Conservation (phyloP, 2,888 invertebrate genomes). For the Chorisops tibialis region DNA sequence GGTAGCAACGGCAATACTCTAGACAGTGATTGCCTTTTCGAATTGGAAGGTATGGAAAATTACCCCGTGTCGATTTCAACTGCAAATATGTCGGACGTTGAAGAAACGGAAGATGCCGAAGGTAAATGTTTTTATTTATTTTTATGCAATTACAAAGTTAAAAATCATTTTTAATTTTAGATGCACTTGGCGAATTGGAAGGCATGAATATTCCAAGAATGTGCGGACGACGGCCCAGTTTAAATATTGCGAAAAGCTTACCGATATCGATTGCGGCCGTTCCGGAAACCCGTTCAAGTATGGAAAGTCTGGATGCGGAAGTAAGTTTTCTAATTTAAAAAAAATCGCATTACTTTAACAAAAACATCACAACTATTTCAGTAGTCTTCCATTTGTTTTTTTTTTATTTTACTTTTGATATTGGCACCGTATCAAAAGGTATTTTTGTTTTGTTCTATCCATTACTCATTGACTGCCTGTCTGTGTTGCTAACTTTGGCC, state of each 20-base stretch:
- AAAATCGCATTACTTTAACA: not conserved
- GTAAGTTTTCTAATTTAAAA: not conserved
- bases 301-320: conserved; percentile 35
- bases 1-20: conserved; percentile 38
- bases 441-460: no score
- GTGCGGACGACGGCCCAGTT: conserved; percentile 23
- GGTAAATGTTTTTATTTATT: conserved; percentile 52
- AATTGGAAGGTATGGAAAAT: conserved; percentile 63
- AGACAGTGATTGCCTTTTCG: conserved; percentile 72
- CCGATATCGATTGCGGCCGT: conserved; percentile 70
- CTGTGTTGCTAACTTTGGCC: no score
- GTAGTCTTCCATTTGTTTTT: no score
- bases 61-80: conserved; percentile 24
- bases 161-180: conserved; percentile 35
- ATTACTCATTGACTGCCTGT: no score
- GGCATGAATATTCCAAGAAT: conserved; percentile 43
- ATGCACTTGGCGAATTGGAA: conserved; percentile 48
- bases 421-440: no score
- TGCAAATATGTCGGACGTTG: conserved; percentile 57
- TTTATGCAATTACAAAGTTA: not conserved
- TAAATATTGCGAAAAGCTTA: conserved; percentile 67
- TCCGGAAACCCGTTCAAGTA: conserved; percentile 16
- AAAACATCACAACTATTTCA: no score
- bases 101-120: conserved; percentile 73
- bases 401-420: no score